Evolutionary conservation across 1,140 invertebrate genomes (phyloP).

Genomic region (Mylabris phalerata): DNA sequence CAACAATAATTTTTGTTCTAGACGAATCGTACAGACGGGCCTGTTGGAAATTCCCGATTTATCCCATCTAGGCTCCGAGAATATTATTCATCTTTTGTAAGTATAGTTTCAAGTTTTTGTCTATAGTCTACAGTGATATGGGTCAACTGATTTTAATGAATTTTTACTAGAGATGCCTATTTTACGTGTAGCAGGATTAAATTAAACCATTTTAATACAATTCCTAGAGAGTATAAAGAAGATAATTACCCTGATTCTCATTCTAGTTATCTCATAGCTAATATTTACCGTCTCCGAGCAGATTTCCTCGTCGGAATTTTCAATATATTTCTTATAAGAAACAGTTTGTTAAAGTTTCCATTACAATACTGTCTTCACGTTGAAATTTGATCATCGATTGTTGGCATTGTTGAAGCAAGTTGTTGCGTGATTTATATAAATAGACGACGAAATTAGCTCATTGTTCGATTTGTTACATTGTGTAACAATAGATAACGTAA

Average conservation of each 20-base stretch:
- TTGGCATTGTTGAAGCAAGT: no score
- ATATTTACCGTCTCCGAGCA: neutral
- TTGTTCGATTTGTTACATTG: no score
- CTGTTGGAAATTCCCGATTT: constrained; percentile 47
- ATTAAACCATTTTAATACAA: neutral
- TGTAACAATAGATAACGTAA: no score
- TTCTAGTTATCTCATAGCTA: neutral
- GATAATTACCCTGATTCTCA: neutral
- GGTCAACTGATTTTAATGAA: neutral
- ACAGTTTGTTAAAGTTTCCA: neutral
- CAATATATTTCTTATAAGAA: neutral
- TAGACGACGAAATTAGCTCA: no score
- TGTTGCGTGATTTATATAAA: no score
- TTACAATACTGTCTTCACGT: neutral
- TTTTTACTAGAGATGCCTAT: no score
- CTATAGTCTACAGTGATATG: neutral
- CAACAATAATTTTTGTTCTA: constrained; percentile 33
- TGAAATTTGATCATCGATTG: no score
- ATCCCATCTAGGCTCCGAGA: constrained; percentile 40
- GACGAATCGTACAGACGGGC: constrained; percentile 50
- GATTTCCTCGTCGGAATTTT: neutral
- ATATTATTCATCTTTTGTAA: constrained; percentile 54
- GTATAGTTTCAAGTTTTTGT: constrained; percentile 27
- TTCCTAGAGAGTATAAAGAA: no score
- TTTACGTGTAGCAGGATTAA: neutral